These are phyloP conservation scores for Eupithecia insigniata DNA, from an alignment of 2,888 invertebrate species.

Conservation along the genomic window DNA sequence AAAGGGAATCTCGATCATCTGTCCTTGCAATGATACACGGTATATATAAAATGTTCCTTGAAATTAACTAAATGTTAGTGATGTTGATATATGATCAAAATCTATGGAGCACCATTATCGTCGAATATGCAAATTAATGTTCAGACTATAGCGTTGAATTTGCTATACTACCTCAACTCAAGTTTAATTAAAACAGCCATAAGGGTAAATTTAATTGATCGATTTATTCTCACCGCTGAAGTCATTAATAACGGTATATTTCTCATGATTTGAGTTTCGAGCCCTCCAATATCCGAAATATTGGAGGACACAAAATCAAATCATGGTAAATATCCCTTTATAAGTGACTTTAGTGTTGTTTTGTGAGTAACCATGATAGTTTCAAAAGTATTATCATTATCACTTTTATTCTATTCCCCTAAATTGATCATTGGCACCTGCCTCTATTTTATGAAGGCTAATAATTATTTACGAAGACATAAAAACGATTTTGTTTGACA, in stretches of 20 bases:
- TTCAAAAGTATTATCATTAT: too few relatives aligned
- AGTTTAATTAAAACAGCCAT: background rate
- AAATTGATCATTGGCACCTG: slow-evolving; percentile 9
- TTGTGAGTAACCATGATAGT: too few relatives aligned
- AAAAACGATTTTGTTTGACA: slow-evolving; percentile 12
- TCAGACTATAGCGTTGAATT: background rate
- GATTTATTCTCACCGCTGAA: too few relatives aligned
- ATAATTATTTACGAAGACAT: slow-evolving; percentile 11
- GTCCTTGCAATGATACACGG: background rate
- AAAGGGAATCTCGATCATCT: background rate
- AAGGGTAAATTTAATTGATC: background rate
- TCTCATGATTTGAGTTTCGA: too few relatives aligned
- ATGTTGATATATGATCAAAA: background rate
- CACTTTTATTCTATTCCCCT: background rate
- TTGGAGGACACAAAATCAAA: too few relatives aligned
- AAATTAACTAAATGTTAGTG: background rate
- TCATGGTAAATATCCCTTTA: too few relatives aligned
- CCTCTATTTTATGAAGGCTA: background rate
- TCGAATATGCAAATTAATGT: background rate
- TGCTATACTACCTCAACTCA: background rate
- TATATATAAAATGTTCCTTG: background rate
- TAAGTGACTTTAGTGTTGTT: too few relatives aligned
- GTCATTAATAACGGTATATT: too few relatives aligned
- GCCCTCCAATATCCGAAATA: too few relatives aligned
- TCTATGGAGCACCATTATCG: background rate